phyloP scores from a whole-genome alignment of 1,140 invertebrate genomes.

The Gyrodactylus salaris region DNA sequence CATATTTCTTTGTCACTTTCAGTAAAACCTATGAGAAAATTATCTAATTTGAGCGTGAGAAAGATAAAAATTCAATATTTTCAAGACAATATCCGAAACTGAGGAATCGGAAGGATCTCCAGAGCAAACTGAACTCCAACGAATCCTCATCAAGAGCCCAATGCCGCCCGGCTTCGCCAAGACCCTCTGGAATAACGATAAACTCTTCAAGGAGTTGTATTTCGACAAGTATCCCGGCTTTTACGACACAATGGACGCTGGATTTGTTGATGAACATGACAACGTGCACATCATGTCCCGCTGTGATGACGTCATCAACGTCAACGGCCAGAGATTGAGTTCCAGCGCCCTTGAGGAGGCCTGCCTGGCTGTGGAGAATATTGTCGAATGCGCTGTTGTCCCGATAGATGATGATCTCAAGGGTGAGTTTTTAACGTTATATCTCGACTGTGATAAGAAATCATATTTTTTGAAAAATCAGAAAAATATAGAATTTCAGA shows the following conservation, averaged over 20 bases:
- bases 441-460: slow-evolving; percentile 48
- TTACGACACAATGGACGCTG: slow-evolving; percentile 75
- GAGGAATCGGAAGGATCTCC: slow-evolving; percentile 15
- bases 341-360: slow-evolving; percentile 48
- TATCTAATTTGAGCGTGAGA: too few relatives aligned
- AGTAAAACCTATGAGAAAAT: too few relatives aligned
- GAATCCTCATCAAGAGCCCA: slow-evolving; percentile 46
- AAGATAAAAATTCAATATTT: too few relatives aligned
- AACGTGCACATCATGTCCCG: slow-evolving; percentile 58
- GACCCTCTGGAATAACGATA: slow-evolving; percentile 41
- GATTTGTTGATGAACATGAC: slow-evolving; percentile 42
- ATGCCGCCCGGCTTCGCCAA: slow-evolving; percentile 49
- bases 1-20: too few relatives aligned
- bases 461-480: slow-evolving; percentile 13
- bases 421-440: slow-evolving; percentile 59
- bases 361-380: not conserved
- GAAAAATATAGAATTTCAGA: not conserved
- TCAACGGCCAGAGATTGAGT: slow-evolving; percentile 54
- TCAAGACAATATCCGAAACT: too few relatives aligned
- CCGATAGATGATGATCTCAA: slow-evolving; percentile 30
- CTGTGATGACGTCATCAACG: slow-evolving; percentile 77
- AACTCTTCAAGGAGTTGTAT: slow-evolving; percentile 42
- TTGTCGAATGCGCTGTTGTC: slow-evolving; percentile 7
- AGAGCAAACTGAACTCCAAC: slow-evolving; percentile 33
- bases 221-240: slow-evolving; percentile 48